Conservation (phyloP, 2,888 invertebrate species). For the Panopea generosa region DNA sequence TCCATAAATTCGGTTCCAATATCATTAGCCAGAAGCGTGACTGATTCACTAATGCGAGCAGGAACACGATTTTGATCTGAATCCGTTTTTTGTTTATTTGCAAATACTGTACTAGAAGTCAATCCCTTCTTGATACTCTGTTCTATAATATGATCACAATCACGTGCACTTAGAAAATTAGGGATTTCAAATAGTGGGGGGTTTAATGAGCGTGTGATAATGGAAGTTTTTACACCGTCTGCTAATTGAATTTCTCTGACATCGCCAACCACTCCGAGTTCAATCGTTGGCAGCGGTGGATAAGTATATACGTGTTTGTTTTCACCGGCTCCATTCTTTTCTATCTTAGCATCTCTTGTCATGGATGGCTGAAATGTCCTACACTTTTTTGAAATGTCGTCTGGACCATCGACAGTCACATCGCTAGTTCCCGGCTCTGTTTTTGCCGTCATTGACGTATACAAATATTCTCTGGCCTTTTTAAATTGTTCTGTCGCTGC, state of each 20-base stretch:
- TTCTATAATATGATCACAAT: conserved; percentile 47
- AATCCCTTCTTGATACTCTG: conserved; percentile 21
- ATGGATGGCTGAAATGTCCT: too few relatives aligned
- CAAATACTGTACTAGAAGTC: conserved; percentile 25
- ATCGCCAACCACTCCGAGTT: conserved; percentile 27
- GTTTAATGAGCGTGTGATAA: conserved; percentile 25
- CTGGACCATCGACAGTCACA: too few relatives aligned
- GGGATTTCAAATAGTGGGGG: conserved; percentile 55
- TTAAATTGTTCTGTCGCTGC: too few relatives aligned
- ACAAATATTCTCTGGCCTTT: too few relatives aligned
- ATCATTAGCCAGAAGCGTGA: conserved; percentile 9
- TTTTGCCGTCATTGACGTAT: too few relatives aligned
- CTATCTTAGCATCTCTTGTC: too few relatives aligned
- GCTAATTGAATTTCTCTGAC: conserved; percentile 9
- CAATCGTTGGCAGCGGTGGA: conserved; percentile 19
- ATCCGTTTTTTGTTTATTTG: not conserved
- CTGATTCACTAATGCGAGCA: conserved; percentile 20
- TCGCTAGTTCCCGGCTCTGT: too few relatives aligned
- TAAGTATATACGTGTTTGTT: too few relatives aligned
- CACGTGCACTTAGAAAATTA: conserved; percentile 29
- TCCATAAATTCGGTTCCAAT: conserved; percentile 23
- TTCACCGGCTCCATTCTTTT: too few relatives aligned
- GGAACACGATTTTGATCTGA: not conserved
- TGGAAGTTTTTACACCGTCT: conserved; percentile 11
- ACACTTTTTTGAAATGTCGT: too few relatives aligned